Conservation (phyloP, 2,113 vertebrate species). For the Triplophysa siluroides region DNA sequence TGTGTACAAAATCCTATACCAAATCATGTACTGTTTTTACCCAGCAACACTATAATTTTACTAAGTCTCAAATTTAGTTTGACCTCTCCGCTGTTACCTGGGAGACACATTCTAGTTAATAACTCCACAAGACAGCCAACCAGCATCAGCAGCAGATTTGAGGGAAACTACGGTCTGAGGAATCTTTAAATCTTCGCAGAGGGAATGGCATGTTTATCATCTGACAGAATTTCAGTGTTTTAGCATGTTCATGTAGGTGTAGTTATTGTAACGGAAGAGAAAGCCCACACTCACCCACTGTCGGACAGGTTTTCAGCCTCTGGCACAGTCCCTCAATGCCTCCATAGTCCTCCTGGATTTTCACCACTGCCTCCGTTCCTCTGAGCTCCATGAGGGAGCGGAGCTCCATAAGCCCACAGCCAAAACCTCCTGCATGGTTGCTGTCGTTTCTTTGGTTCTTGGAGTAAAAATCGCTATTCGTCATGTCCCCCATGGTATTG, state of each 20-base stretch:
- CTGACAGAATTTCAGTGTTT: constrained; percentile 33
- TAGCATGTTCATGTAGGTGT: constrained; percentile 9
- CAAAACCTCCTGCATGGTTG: constrained; percentile 88
- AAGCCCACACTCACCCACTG: constrained; percentile 83
- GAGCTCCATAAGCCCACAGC: constrained; percentile 91
- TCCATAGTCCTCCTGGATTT: constrained; percentile 95
- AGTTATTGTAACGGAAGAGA: background rate
- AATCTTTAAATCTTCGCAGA: constrained; percentile 56
- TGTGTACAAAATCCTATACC: background rate
- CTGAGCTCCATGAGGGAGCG: constrained; percentile 98
- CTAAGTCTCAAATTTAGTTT: constrained; percentile 56
- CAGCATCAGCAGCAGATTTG: constrained; percentile 19
- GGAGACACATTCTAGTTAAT: constrained; percentile 61
- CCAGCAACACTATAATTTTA: constrained; percentile 15
- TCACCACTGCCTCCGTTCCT: constrained; percentile 93
- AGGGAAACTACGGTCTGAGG: constrained; percentile 52
- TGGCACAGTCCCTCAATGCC: constrained; percentile 92
- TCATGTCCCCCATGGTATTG: constrained; percentile 97
- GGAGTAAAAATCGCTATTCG: constrained; percentile 98
- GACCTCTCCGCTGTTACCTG: constrained; percentile 60
- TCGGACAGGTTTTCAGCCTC: constrained; percentile 91
- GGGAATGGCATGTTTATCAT: constrained; percentile 60
- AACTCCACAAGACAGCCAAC: constrained; percentile 46
- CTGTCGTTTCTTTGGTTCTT: constrained; percentile 99
- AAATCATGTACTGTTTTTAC: background rate